phyloP scores from a whole-genome alignment of 2,888 invertebrate species.

The Frankliniella intonsa region DNA sequence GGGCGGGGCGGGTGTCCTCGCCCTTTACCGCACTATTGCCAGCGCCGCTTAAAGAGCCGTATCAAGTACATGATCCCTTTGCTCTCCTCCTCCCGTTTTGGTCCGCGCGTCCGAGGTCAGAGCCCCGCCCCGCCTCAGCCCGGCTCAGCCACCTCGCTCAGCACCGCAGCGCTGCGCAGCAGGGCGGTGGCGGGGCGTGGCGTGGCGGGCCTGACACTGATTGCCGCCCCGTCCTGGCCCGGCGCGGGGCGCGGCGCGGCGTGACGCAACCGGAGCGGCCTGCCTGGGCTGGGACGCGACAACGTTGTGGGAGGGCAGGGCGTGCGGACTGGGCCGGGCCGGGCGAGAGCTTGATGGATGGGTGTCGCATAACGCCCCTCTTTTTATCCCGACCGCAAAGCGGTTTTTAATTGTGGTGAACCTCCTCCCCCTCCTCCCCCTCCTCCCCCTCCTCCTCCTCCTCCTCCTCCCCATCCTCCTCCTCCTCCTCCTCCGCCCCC shows the following conservation, averaged over 20 bases:
- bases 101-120: neutral
- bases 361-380: neutral
- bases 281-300: neutral
- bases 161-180: no score
- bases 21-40: no score
- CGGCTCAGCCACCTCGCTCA: no score
- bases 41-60: no score
- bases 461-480: no score
- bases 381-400: slow-evolving; percentile 10
- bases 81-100: no score
- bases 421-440: no score
- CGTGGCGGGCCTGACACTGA: neutral
- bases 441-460: no score
- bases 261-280: slow-evolving; percentile 2
- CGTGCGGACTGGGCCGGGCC: neutral
- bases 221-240: neutral
- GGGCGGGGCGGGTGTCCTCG: no score
- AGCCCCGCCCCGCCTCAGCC: neutral
- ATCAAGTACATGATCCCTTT: no score
- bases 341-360: neutral
- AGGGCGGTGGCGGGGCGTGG: neutral
- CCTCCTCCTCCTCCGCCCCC: neutral
- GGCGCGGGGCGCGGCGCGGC: neutral
- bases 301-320: no score
- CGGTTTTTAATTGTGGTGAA: slow-evolving; percentile 16